Conservation (phyloP, 2,113 vertebrate species). For the Sphyrna mokarran region DNA sequence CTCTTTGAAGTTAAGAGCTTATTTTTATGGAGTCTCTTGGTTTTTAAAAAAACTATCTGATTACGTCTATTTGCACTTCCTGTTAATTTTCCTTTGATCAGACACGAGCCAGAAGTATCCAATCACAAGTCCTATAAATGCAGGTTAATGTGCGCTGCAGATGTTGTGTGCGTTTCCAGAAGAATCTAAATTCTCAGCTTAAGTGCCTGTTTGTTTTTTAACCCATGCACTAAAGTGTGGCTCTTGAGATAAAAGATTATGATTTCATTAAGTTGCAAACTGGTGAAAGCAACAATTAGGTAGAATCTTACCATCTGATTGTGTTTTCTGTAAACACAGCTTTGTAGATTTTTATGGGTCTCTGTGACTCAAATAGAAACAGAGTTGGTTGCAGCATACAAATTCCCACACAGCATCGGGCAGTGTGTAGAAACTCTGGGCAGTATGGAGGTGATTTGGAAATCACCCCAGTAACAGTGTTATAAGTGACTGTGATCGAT, state of each 20-base stretch:
- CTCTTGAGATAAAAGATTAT: slow-evolving; percentile 28
- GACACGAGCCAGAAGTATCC: not conserved
- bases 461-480: not conserved
- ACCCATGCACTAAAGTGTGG: not conserved
- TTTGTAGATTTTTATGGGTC: not conserved
- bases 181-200: not conserved
- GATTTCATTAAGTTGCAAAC: slow-evolving; percentile 17
- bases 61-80: slow-evolving; percentile 5
- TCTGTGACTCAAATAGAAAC: not conserved
- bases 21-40: not conserved
- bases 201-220: not conserved
- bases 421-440: not conserved
- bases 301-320: slow-evolving; percentile 2
- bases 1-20: slow-evolving; percentile 15
- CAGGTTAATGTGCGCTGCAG: not conserved
- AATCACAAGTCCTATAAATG: not conserved
- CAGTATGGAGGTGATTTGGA: not conserved
- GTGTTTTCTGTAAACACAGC: not conserved
- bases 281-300: slow-evolving; percentile 1
- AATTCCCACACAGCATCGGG: not conserved
- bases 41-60: not conserved
- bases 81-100: slow-evolving; percentile 29
- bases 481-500: not conserved
- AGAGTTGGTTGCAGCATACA: not conserved
- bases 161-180: not conserved